Evolutionary conservation across 2,113 vertebrate genomes (phyloP), one percentile per base, ranked within the genome.

Genomic region (Azemiops feae): DNA sequence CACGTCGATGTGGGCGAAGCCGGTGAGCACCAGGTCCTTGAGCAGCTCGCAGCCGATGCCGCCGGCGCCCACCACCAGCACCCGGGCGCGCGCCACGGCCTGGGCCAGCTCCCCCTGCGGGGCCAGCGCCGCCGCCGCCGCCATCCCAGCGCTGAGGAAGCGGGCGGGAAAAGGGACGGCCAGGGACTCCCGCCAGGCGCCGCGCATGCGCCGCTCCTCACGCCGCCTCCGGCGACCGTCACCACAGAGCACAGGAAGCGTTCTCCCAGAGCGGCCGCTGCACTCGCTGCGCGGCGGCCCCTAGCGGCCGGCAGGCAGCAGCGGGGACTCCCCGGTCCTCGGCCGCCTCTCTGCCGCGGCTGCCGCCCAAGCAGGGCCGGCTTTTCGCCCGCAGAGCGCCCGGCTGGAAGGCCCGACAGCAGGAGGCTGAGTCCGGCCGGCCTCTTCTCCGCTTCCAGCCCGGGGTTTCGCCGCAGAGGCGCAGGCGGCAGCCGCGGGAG

Each of bases 11-110:
- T 98, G 98, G 91, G 97, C 97, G 97, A 99, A 99, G 95, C 99
- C 99, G 92, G 98, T 98, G 95, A 99, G 98, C 91, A 99, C 99
- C 39, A 99, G 97, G 97, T 99, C 99, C 96, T 99, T 99, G 93
- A 99, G 98, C 20, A 99, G 98, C 96, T 99, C 99, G 94, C 99
- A 99, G 96, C 99, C 99, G 96, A 99, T 99, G 7, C 99, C 98
- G 54, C 99, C 99, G 5, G 99, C 99, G 85, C 99, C 99, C 85
- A 99, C 99, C 95, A 99, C 98, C 97, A 99, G 95, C 90, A 99
- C 97, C 94, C 98, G 98, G 94, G 98, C 98, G 45, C 96, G 97
- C 90, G 98, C 97, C 54, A 99, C 97, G 11, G 98, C 98, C 95
- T 98, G 98, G 3, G 98, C 98, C 95, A 99, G 98, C 93, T 99